Percentiles rank a stretch among this genome's conserved stretches.
Evolutionary conservation across 37 sponge, comb jelly and placozoan species (phyloP).

Genomic region (Chondrilla cf. caribensis): DNA sequence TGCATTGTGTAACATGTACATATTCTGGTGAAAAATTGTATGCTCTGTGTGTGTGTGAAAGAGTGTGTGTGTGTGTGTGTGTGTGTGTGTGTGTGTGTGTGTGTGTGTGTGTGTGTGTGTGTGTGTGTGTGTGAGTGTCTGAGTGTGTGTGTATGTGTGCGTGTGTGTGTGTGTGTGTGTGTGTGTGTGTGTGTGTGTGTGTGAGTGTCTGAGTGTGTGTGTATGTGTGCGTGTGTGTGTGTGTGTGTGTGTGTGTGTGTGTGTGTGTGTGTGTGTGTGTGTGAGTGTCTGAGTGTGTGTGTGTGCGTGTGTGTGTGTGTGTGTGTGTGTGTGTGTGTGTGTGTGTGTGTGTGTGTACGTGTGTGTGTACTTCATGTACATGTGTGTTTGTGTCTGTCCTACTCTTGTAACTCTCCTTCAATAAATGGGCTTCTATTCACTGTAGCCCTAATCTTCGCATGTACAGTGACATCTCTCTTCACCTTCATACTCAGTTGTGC

Average conservation of each 20-base stretch:
- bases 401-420: neutral
- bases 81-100: constrained; percentile 50
- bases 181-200: constrained; percentile 39
- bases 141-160: constrained; percentile 30
- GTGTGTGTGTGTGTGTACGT: constrained; percentile 30
- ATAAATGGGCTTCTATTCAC: too few relatives aligned
- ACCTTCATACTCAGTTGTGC: too few relatives aligned
- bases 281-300: constrained; percentile 39
- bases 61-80: constrained; percentile 32
- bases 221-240: constrained; percentile 19
- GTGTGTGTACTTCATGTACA: constrained; percentile 30
- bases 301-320: constrained; percentile 12
- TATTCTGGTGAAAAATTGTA: neutral
- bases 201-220: constrained; percentile 19
- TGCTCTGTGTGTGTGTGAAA: neutral
- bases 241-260: constrained; percentile 33
- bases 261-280: constrained; percentile 42
- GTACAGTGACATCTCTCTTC: too few relatives aligned
- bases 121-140: constrained; percentile 16
- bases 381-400: neutral
- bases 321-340: constrained; percentile 14
- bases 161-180: constrained; percentile 38
- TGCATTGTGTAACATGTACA: too few relatives aligned
- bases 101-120: constrained; percentile 34
- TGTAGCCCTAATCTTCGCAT: too few relatives aligned